Evolutionary conservation across 2,888 invertebrate genomes (phyloP).

Genomic region (Escarpia spicata): DNA sequence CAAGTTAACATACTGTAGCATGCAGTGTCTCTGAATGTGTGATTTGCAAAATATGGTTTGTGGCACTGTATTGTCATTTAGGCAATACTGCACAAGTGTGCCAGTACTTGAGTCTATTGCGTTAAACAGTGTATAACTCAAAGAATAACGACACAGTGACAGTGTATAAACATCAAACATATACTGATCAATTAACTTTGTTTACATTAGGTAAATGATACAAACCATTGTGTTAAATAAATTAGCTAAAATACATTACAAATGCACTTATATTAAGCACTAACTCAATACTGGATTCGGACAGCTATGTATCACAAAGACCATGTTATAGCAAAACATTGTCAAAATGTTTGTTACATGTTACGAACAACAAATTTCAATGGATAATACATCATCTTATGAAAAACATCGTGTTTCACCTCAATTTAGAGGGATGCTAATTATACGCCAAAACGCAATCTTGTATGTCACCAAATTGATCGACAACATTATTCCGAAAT

Average conservation of each 20-base stretch:
- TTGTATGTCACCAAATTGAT: too few species aligned
- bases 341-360: too few species aligned
- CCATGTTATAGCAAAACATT: too few species aligned
- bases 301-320: too few species aligned
- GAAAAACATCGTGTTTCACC: too few species aligned
- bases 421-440: too few species aligned
- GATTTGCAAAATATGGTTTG: background rate
- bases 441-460: too few species aligned
- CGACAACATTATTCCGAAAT: too few species aligned
- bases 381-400: too few species aligned
- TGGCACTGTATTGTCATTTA: background rate
- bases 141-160: background rate
- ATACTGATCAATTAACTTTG: background rate
- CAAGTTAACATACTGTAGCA: background rate
- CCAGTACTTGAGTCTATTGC: background rate
- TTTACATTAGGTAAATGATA: background rate
- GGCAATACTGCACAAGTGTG: background rate
- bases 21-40: too few species aligned
- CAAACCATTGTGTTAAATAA: background rate
- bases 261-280: too few species aligned
- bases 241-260: background rate
- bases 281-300: too few species aligned
- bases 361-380: background rate
- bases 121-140: background rate
- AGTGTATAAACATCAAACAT: background rate